Base-by-base conservation (phyloP, 2,797 vertebrate species). In the Parambassis ranga region DNA sequence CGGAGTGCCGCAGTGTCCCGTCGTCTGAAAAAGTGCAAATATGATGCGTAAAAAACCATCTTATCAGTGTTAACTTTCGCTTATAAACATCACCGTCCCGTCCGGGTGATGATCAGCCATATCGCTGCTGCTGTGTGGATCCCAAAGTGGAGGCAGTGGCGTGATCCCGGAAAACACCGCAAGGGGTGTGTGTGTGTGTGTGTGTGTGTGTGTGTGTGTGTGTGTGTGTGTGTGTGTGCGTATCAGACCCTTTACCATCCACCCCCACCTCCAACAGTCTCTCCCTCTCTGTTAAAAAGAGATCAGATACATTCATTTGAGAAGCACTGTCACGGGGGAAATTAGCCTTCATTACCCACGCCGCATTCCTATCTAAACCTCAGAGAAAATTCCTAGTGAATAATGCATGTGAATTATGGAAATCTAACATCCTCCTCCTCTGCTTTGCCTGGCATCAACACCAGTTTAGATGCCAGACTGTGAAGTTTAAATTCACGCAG, bases 81-180 rank as follows among this genome's bases (percentile, higher is more conserved):
- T 83, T 18, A 65, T 8, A 28, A 5, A 35, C 64, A 31, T 58
- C 61, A 33, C 68, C 63, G 87, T 90, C 86, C 89, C 84, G 71
- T 78, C 70, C 76, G 67, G 67, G 71, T 37, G 84, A 64, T 62
- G 71, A 84, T 77, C 84, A 80, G 83, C 81, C 82, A 85, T 83
- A 81, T 82, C 86, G 72, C 79, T 82, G 71, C 56, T 59, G 71
- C 60, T 63, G 76, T 52, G 83, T 71, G 73, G 80, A 68, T 89
- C 79, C 82, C 76, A 6, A n/a, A 78, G 79, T 81, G 82, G 80
- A 81, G 71, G 77, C 65, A 28, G 79, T 77, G 73, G 84, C 76
- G 81, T 86, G 84, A 87, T 90, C 77, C 87, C 81, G 84, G 82
- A 88, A 85, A 88, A 75, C 81, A 87, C 84, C 89, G 77, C 89